Evolutionary conservation across 2,797 vertebrate species (phyloP), one percentile per base, ranked within the genome.

Genomic region (Arrhamphus sclerolepis): DNA sequence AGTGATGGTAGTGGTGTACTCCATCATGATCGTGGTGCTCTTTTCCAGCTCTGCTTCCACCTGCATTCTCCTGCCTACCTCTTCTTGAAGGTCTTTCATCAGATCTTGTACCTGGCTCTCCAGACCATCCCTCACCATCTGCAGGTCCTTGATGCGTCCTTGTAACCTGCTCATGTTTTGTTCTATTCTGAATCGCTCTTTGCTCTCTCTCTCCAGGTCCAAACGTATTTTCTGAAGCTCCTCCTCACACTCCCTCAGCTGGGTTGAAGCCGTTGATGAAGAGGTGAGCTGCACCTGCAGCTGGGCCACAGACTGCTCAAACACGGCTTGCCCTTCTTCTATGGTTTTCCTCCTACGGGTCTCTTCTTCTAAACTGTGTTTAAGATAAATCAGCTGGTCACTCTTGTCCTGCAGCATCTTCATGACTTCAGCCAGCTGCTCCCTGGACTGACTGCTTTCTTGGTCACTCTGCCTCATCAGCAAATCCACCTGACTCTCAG

Each of bases 361-460:
- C 87, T 97, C 96, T 56, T 96, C 94, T 17, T 97, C 95, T 26
- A 96, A 75, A 79, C 91, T 90, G 63, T 94, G 94, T 46, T 90
- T 93, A 46, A 96, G 51, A 46, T 92, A 92, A 55, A 90, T 91
- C 16, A 97, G 91, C 84, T 96, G 94, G 55, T 90, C 92, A 57
- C 76, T 94, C 80, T 94, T 96, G 34, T 97, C 96, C 76, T 96
- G 91, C 73, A 97, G 93, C 0, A 85, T 92, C 71, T 92, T 94
- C 60, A 89, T 92, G 31, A 92, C 87, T 43, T 93, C 92, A 6
- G 93, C 92, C 10, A 96, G 87, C 0, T 95, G 92, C 71, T 94
- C 93, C 69, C 91, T 94, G 40, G 93, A 91, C 20, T 89, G 82
- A 53, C 82, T 56, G 14, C 73, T 92, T 69, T 96, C 93, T 20